These are phyloP conservation scores for Periphyllus acericola DNA, from an alignment of 2,888 invertebrate genomes.

Conservation along the genomic window DNA sequence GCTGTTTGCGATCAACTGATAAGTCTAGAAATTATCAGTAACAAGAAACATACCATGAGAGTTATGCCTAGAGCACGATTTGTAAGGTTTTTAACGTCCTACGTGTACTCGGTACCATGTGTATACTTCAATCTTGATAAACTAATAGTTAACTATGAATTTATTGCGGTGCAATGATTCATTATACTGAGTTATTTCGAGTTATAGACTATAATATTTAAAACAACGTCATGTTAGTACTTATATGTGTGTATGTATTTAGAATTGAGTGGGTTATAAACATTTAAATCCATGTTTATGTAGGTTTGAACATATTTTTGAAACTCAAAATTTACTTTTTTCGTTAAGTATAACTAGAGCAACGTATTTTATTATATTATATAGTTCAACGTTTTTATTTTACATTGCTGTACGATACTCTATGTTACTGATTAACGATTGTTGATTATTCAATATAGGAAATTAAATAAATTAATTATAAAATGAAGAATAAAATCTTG, in stretches of 20 bases:
- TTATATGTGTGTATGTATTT: conserved; percentile 27
- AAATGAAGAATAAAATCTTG: no score
- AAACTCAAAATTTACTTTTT: neutral
- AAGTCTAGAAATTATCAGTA: conserved; percentile 54
- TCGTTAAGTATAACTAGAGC: conserved; percentile 2
- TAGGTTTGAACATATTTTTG: conserved; percentile 38
- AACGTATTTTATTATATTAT: neutral
- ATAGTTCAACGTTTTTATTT: neutral
- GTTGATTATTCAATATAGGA: no score
- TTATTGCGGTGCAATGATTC: conserved; percentile 46
- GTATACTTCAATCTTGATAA: conserved; percentile 52
- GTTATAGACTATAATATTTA: conserved; percentile 45
- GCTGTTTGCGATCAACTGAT: conserved; percentile 45
- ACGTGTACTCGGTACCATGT: conserved; percentile 8
- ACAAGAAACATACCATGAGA: conserved; percentile 47
- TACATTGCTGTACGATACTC: neutral
- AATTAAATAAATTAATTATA: no score
- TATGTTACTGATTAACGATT: neutral
- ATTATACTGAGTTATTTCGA: conserved; percentile 44
- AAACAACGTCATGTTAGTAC: conserved; percentile 11
- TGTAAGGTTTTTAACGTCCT: conserved; percentile 40
- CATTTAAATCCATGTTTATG: conserved; percentile 24
- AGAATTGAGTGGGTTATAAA: conserved; percentile 40
- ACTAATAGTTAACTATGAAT: conserved; percentile 56
- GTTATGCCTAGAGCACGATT: conserved; percentile 60